Evolutionary conservation across 2,888 invertebrate species (phyloP).

Genomic region (Pristionchus mayeri): DNA sequence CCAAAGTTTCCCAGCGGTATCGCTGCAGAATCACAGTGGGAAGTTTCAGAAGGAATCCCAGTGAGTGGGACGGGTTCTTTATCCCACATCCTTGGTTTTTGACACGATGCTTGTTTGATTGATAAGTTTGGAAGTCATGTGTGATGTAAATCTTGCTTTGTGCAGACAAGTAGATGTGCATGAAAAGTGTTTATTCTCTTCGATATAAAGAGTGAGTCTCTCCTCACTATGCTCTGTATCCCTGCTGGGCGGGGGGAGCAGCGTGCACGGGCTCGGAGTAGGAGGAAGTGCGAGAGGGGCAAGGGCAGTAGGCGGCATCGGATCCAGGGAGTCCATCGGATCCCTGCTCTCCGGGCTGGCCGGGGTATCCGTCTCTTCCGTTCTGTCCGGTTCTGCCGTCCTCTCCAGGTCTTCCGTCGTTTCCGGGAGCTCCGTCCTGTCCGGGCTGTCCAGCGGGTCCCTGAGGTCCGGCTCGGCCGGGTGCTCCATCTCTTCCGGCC

Average conservation of each 20-base stretch:
- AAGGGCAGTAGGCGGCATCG: constrained; percentile 49
- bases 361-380: constrained; percentile 40
- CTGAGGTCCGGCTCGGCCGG: constrained; percentile 48
- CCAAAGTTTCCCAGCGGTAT: too few relatives aligned
- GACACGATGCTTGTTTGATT: too few relatives aligned
- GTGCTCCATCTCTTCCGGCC: constrained; percentile 43
- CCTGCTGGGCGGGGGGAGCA: constrained; percentile 21
- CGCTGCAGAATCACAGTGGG: too few relatives aligned
- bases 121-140: too few relatives aligned
- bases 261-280: constrained; percentile 40
- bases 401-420: constrained; percentile 44
- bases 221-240: constrained; percentile 29
- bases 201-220: too few relatives aligned
- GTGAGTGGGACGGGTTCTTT: too few relatives aligned
- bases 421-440: constrained; percentile 34
- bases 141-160: too few relatives aligned
- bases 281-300: constrained; percentile 42
- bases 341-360: constrained; percentile 47
- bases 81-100: too few relatives aligned
- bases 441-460: constrained; percentile 47
- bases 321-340: constrained; percentile 48
- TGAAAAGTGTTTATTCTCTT: too few relatives aligned
- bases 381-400: constrained; percentile 46
- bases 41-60: too few relatives aligned
- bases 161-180: too few relatives aligned